Evolutionary conservation across 1,140 invertebrate species (phyloP).

Genomic region (Aphaenogaster rudis): DNA sequence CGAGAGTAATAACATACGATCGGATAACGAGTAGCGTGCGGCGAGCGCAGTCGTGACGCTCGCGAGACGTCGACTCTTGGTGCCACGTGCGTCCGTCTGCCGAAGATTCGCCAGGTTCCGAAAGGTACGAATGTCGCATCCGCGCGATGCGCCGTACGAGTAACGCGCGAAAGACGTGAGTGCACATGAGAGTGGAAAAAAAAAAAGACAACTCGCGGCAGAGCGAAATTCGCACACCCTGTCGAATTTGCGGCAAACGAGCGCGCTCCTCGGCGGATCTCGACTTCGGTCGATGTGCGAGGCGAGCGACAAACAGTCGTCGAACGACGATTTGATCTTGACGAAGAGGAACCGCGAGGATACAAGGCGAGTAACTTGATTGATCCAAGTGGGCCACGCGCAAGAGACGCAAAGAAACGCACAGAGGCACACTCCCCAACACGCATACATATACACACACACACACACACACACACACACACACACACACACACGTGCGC

Average conservation of each 20-base stretch:
- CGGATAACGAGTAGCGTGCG: conserved; percentile 52
- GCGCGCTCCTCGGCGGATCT: background rate
- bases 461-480: background rate
- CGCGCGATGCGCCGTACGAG: background rate
- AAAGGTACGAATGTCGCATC: background rate
- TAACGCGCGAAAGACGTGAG: background rate
- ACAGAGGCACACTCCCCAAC: no score
- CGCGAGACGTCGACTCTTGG: conserved; percentile 5
- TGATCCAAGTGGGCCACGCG: conserved; percentile 30
- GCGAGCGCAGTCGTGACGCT: conserved; percentile 25
- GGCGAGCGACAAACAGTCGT: background rate
- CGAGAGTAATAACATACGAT: conserved; percentile 60
- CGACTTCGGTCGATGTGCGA: background rate
- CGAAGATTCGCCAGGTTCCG: background rate
- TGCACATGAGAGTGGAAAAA: background rate
- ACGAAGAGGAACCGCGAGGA: conserved; percentile 24
- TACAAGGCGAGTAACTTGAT: background rate
- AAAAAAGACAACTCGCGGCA: background rate
- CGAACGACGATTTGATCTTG: background rate
- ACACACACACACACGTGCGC: background rate
- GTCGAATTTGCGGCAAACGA: background rate
- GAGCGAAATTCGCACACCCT: background rate
- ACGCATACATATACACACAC: background rate
- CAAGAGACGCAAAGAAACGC: background rate
- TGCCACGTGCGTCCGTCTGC: background rate